Conservation (phyloP, 1,140 invertebrate genomes). For the Lineus longissimus region DNA sequence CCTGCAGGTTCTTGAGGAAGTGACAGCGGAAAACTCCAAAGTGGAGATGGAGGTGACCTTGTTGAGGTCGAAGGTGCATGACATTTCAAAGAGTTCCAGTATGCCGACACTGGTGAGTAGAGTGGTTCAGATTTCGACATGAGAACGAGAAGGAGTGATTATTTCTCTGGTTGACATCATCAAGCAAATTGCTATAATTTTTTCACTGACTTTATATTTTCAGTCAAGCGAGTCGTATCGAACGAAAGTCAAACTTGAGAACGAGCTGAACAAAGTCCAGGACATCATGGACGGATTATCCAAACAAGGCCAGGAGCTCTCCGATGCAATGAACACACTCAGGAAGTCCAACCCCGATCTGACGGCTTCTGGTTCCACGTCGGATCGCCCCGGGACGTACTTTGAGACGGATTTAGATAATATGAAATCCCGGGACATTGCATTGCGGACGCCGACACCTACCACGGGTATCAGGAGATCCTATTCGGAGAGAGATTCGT, state of each 20-base stretch:
- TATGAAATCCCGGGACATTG: constrained; percentile 59
- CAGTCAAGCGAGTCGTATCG: constrained; percentile 47
- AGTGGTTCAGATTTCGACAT: no score
- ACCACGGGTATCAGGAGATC: not conserved
- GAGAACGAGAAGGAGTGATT: no score
- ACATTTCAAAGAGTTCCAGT: constrained; percentile 52
- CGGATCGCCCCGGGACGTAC: constrained; percentile 59
- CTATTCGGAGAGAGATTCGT: not conserved
- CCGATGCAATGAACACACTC: constrained; percentile 73
- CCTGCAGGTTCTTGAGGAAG: constrained; percentile 80
- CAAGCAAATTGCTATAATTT: not conserved
- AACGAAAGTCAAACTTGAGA: constrained; percentile 61
- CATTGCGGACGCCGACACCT: constrained; percentile 1
- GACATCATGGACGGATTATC: constrained; percentile 78
- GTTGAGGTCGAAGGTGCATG: constrained; percentile 77
- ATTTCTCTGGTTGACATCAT: not conserved
- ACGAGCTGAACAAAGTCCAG: constrained; percentile 77
- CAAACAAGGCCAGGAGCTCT: constrained; percentile 75
- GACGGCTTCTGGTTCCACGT: constrained; percentile 19
- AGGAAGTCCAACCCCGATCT: constrained; percentile 61
- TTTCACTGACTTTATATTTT: constrained; percentile 8
- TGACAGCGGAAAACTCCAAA: constrained; percentile 80
- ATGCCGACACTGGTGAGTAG: constrained; percentile 42
- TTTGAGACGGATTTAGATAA: constrained; percentile 86
- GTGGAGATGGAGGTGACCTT: constrained; percentile 82